A percentile compares a stretch with the other conserved stretches of the same genome.
These are phyloP conservation scores for Hydrolagus colliei DNA, from an alignment of 2,797 vertebrate species.

Conservation along the genomic window DNA sequence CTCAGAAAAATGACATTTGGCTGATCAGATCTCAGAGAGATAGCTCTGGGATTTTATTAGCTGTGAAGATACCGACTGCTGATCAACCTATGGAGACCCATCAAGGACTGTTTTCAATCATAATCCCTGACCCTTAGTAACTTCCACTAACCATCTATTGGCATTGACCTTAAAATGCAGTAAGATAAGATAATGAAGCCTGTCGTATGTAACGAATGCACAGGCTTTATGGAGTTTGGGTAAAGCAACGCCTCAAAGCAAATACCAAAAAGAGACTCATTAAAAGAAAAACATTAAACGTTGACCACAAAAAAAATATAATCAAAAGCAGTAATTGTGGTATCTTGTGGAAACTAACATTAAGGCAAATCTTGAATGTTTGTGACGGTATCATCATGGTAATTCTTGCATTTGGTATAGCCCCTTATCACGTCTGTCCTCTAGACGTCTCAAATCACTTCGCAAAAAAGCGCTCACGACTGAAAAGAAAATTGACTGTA, in stretches of 20 bases:
- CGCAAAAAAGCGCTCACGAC: too few species aligned
- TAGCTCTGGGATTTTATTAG: conserved; percentile 45
- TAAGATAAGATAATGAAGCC: conserved; percentile 57
- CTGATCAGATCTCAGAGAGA: conserved; percentile 63
- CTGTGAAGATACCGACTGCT: conserved; percentile 54
- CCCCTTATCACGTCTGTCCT: too few species aligned
- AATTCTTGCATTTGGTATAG: too few species aligned
- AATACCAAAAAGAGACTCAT: not conserved
- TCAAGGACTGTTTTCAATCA: conserved; percentile 59
- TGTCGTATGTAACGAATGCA: conserved; percentile 39
- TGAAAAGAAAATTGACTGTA: too few species aligned
- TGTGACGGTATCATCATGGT: not conserved
- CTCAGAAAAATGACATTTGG: conserved; percentile 65
- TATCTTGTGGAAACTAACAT: not conserved
- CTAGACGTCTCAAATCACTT: too few species aligned
- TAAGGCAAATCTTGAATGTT: not conserved
- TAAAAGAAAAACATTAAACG: not conserved
- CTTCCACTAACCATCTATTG: conserved; percentile 63
- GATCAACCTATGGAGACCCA: conserved; percentile 54
- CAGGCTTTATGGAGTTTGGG: conserved; percentile 7
- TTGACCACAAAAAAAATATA: not conserved
- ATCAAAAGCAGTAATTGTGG: not conserved
- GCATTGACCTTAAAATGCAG: conserved; percentile 58
- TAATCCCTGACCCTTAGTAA: conserved; percentile 59
- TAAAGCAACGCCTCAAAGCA: not conserved